Evolutionary conservation across 2,888 invertebrate genomes (phyloP).

Genomic region (Ormyrus labotus): DNA sequence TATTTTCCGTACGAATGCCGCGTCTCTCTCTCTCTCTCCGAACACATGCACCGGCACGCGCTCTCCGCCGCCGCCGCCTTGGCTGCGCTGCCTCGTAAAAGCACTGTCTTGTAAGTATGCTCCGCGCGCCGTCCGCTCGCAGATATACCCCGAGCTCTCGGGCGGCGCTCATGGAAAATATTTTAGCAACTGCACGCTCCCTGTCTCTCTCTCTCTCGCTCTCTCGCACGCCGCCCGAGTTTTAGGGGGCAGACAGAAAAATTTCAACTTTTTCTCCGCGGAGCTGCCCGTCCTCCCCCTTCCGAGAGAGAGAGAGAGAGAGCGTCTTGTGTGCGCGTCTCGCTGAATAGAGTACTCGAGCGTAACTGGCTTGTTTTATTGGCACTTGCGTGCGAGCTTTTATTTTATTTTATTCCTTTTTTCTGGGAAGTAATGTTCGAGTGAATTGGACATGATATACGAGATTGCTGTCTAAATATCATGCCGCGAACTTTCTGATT

Average conservation of each 20-base stretch:
- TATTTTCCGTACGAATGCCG: constrained; percentile 39
- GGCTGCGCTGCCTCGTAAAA: constrained; percentile 43
- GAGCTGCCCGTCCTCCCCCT: not conserved
- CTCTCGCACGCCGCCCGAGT: not conserved
- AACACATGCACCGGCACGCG: no score
- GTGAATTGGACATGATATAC: constrained; percentile 25
- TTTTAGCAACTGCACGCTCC: constrained; percentile 23
- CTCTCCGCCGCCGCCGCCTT: not conserved
- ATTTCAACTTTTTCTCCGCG: constrained; percentile 37
- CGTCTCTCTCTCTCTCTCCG: not conserved
- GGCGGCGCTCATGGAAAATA: constrained; percentile 35
- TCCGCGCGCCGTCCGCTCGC: not conserved
- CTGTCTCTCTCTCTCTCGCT: no score
- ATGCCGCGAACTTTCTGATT: constrained; percentile 15
- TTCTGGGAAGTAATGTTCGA: constrained; percentile 15
- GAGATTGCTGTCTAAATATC: constrained; percentile 29
- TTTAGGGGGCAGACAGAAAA: constrained; percentile 30
- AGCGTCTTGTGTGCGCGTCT: not conserved
- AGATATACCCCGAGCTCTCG: not conserved
- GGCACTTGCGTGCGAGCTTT: constrained; percentile 45
- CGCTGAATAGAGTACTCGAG: constrained; percentile 30
- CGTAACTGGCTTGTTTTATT: constrained; percentile 42
- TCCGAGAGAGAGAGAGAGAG: no score
- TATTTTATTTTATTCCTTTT: constrained; percentile 9
- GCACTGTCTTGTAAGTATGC: constrained; percentile 51